Conservation (phyloP, 2,888 invertebrate genomes). For the Ornithoptera priamus region DNA sequence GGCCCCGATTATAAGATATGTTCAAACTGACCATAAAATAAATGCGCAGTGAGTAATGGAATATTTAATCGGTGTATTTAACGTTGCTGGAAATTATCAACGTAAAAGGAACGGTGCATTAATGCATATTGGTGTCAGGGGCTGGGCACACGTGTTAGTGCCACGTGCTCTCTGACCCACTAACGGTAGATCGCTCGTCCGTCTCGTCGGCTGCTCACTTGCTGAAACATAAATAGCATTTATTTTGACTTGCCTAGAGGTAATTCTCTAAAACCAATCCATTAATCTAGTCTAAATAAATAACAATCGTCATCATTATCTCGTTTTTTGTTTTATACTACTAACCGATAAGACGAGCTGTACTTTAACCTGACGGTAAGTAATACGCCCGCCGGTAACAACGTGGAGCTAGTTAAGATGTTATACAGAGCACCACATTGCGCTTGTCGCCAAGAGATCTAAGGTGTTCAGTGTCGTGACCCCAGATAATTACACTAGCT, state of each 20-base stretch:
- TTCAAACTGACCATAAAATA: not conserved
- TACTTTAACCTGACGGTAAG: too few species aligned
- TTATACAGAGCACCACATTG: too few species aligned
- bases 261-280: not conserved
- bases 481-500: too few species aligned
- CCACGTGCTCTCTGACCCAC: conserved; percentile 26
- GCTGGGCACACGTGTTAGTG: conserved; percentile 18
- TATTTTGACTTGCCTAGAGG: not conserved
- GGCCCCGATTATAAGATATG: too few species aligned
- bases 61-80: not conserved
- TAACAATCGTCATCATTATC: too few species aligned
- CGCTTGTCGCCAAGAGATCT: too few species aligned
- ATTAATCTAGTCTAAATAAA: not conserved
- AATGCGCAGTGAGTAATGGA: too few species aligned
- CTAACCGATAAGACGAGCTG: too few species aligned
- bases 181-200: not conserved
- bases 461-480: too few species aligned
- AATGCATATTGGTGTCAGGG: conserved; percentile 29
- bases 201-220: not conserved
- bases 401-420: too few species aligned
- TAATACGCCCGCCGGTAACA: too few species aligned
- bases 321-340: too few species aligned
- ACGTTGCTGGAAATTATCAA: conserved; percentile 8
- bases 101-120: conserved; percentile 25
- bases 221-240: not conserved